Evolutionary conservation across 2,797 vertebrate genomes (phyloP).

Genomic region (Danio tinwini): DNA sequence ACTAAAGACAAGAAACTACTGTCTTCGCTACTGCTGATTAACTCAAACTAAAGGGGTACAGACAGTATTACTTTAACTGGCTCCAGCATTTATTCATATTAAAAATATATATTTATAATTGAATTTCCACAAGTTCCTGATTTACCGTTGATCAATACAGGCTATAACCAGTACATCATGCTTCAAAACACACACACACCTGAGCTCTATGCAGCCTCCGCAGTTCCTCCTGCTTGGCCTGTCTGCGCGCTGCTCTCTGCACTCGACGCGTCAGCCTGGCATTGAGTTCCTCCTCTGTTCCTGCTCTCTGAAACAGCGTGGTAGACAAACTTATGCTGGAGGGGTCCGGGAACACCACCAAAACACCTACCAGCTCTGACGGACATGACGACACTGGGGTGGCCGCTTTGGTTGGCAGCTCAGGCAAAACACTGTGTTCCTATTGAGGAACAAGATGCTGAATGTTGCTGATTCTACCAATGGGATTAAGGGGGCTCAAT

Average conservation of each 20-base stretch:
- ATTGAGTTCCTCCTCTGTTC: constrained; percentile 84
- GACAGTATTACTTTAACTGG: too few species aligned
- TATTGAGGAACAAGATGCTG: constrained; percentile 54
- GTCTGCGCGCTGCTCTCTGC: constrained; percentile 87
- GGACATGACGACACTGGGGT: constrained; percentile 68
- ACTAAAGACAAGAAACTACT: too few species aligned
- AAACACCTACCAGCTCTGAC: constrained; percentile 69
- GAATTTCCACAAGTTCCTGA: too few species aligned
- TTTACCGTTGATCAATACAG: too few species aligned
- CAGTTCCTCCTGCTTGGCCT: constrained; percentile 91
- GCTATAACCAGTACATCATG: too few species aligned
- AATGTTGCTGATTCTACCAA: constrained; percentile 20
- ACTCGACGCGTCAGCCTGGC: constrained; percentile 86
- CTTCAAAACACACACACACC: constrained; percentile 70
- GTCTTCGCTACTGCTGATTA: too few species aligned
- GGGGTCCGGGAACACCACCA: constrained; percentile 63
- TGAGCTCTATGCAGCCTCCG: constrained; percentile 94
- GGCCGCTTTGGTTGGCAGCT: constrained; percentile 17
- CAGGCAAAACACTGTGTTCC: constrained; percentile 55
- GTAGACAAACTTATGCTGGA: constrained; percentile 72
- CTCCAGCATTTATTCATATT: too few species aligned
- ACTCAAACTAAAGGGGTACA: too few species aligned
- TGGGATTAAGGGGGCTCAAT: constrained; percentile 16
- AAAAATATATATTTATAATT: too few species aligned
- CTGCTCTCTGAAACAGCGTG: constrained; percentile 77